A percentile compares a stretch with the other conserved stretches of the same genome.
Conservation (phyloP, 2,113 vertebrate species). For the Antigone vipio region DNA sequence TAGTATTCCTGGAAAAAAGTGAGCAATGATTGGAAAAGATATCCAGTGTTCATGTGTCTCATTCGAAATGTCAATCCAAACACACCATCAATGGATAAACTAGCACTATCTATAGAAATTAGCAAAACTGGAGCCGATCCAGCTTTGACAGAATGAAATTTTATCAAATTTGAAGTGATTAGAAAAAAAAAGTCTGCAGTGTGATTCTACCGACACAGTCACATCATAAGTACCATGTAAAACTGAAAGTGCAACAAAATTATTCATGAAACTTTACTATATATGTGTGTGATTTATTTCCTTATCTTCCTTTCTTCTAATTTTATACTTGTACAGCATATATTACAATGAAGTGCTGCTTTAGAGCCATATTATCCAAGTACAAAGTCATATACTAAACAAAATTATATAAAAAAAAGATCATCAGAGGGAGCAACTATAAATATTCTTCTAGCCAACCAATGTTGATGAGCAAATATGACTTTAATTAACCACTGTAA, state of each 20-base stretch:
- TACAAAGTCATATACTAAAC: neutral
- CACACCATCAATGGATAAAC: neutral
- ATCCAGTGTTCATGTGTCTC: neutral
- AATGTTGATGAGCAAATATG: neutral
- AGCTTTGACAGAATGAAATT: neutral
- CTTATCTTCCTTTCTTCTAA: neutral
- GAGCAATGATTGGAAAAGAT: neutral
- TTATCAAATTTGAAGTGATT: neutral
- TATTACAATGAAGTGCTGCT: neutral
- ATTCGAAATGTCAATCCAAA: neutral
- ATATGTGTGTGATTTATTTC: neutral
- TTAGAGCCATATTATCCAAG: neutral
- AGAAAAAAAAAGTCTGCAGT: neutral
- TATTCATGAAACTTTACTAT: neutral
- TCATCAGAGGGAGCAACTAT: neutral
- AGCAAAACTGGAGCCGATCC: neutral
- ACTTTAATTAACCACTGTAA: neutral
- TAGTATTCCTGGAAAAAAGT: neutral
- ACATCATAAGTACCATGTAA: neutral
- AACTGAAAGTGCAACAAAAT: neutral
- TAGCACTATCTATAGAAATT: neutral
- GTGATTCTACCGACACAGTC: neutral
- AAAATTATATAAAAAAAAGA: neutral
- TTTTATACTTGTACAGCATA: neutral
- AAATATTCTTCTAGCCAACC: neutral